A percentile compares a stretch with the other conserved stretches of the same genome.
These are phyloP conservation scores for Caenorhabditis macrosperma DNA, from an alignment of 2,888 invertebrate species.

Conservation along the genomic window DNA sequence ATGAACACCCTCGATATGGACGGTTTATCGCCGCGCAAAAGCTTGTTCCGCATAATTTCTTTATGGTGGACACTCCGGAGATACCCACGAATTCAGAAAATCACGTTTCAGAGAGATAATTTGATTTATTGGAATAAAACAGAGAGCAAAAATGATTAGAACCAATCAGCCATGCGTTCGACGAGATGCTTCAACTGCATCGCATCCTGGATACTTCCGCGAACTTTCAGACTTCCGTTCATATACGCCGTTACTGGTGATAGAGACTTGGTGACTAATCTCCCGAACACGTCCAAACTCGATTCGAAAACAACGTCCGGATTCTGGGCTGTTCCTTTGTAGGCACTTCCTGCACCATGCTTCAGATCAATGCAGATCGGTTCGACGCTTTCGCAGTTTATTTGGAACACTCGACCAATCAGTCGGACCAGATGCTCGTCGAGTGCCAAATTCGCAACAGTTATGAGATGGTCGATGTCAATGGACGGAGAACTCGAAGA, in stretches of 20 bases:
- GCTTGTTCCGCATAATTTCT: slow-evolving; percentile 28
- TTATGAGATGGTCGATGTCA: slow-evolving; percentile 68
- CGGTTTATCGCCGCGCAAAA: slow-evolving; percentile 33
- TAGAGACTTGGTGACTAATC: slow-evolving; percentile 47
- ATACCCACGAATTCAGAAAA: neutral
- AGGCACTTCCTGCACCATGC: slow-evolving; percentile 59
- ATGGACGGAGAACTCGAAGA: slow-evolving; percentile 33
- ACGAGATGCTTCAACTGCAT: slow-evolving; percentile 73
- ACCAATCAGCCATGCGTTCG: slow-evolving; percentile 65
- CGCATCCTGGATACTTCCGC: slow-evolving; percentile 73
- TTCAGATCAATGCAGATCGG: slow-evolving; percentile 68
- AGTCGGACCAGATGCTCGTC: slow-evolving; percentile 63
- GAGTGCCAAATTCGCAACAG: slow-evolving; percentile 66
- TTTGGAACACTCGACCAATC: slow-evolving; percentile 63
- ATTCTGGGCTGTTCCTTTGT: slow-evolving; percentile 57
- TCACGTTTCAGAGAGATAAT: neutral
- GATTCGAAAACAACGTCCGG: slow-evolving; percentile 66
- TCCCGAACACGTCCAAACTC: slow-evolving; percentile 44
- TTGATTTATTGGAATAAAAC: slow-evolving; percentile 16
- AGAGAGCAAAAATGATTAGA: slow-evolving; percentile 12
- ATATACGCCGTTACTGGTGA: slow-evolving; percentile 76
- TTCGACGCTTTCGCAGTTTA: slow-evolving; percentile 60
- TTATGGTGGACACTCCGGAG: neutral
- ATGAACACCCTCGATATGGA: slow-evolving; percentile 40
- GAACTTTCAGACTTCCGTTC: slow-evolving; percentile 71